These are phyloP conservation scores for Danaus plexippus DNA, from an alignment of 1,140 invertebrate genomes.

Conservation along the genomic window DNA sequence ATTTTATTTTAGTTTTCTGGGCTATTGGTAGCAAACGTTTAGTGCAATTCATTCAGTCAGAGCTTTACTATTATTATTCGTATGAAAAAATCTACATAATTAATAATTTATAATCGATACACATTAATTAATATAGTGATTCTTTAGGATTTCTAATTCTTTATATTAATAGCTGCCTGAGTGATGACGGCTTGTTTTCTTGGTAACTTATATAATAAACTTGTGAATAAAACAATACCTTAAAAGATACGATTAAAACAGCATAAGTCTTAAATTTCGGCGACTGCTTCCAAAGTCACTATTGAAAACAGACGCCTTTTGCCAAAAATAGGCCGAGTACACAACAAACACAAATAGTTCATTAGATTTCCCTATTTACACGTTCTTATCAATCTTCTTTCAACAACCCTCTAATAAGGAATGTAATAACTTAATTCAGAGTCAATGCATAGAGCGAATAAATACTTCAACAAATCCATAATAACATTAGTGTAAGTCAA, in stretches of 20 bases:
- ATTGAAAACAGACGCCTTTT: constrained; percentile 26
- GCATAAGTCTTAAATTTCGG: constrained; percentile 15
- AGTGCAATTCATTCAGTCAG: constrained; percentile 36
- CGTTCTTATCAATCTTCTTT: constrained; percentile 49
- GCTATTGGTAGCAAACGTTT: too few relatives aligned
- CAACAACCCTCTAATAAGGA: constrained; percentile 63
- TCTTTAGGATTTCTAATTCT: constrained; percentile 8
- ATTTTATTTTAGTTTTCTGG: too few relatives aligned
- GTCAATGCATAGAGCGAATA: constrained; percentile 51
- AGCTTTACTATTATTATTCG: constrained; percentile 20
- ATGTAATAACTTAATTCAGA: constrained; percentile 52
- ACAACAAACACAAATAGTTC: constrained; percentile 30
- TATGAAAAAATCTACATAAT: constrained; percentile 18
- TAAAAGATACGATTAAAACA: constrained; percentile 7
- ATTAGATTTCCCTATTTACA: constrained; percentile 46
- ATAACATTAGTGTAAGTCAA: constrained; percentile 51
- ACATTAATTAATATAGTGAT: constrained; percentile 11
- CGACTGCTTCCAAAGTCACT: constrained; percentile 16
- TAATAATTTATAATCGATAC: constrained; percentile 10
- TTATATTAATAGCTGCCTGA: constrained; percentile 30
- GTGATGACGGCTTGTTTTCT: constrained; percentile 22
- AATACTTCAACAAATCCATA: constrained; percentile 54
- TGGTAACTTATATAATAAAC: constrained; percentile 4
- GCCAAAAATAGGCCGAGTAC: constrained; percentile 54
- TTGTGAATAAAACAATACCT: constrained; percentile 5